Base-by-base conservation (phyloP, 2,888 invertebrate species). In the Steinernema scapterisci region DNA sequence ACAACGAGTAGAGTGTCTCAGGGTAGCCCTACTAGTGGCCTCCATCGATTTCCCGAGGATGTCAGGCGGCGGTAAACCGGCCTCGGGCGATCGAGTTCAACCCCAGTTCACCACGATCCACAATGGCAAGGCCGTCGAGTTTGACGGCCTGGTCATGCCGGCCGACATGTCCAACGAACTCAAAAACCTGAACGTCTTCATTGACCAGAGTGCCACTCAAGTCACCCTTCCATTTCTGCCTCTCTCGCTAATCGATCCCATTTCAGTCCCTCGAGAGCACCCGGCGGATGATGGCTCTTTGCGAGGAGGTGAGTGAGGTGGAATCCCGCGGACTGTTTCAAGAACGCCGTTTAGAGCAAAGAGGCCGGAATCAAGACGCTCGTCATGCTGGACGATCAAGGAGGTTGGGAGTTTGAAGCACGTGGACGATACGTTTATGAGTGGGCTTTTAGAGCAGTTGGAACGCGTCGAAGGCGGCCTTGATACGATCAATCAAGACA, bases 401-500 rank as follows among this genome's bases (percentile, higher is more conserved):
- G 88, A 80, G 87, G 87, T 87, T 19, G 9, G 38, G 38, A 3
- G 38, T 6, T 38, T n/a, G n/a, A n/a, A 9, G 9, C 38, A 3
- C 38, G 9, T 9, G n/a, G 9, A 72, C 45, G 9, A 46, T 27
- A 16, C 45, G 16, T n/a, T 44, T 9, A 72, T 38, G 38, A 1
- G n/a, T 23, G 31, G 3, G 3, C 21, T 83, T 87, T 31, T 84
- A 95, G 99, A 99, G 89, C 99, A 99, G 94, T 91, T 99, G 92
- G 99, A 99, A 90, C 92, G 97, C 88, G 95, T 97, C 90, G 99
- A 99, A 91, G 97, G 97, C 91, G 97, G 97, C 52, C 96, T 99
- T 95, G 99, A 99, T 90, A 96, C 97, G 90, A 99, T 99, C 90
- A 99, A 99, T 90, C 93, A 95, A 81, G 99, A 99, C 89, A 99